Evolutionary conservation across 2,888 invertebrate genomes (phyloP).

Genomic region (Drosophila macrospina): DNA sequence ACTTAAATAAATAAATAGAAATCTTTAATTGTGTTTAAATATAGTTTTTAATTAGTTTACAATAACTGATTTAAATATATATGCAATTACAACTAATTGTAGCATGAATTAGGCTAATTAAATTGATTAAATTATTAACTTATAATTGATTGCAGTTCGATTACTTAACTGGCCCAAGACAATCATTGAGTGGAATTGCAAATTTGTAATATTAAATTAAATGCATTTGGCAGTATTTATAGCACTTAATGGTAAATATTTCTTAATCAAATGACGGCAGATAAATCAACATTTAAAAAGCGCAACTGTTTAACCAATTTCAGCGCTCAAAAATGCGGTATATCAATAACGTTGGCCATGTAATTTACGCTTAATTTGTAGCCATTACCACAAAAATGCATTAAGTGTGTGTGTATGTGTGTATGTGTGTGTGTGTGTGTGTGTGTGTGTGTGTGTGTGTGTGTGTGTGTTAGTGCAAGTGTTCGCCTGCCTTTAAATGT

Average conservation of each 20-base stretch:
- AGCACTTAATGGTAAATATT: slow-evolving; percentile 55
- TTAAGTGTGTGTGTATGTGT: slow-evolving; percentile 48
- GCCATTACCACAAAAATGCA: slow-evolving; percentile 79
- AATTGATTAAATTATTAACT: neutral
- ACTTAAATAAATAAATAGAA: no score
- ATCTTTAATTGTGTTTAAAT: no score
- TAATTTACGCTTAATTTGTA: slow-evolving; percentile 80
- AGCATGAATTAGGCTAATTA: no score
- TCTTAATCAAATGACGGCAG: slow-evolving; percentile 68
- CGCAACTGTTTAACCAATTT: slow-evolving; percentile 49
- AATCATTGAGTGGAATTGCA: neutral
- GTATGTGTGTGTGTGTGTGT: slow-evolving; percentile 3
- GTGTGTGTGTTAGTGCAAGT: neutral
- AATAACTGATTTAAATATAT: no score
- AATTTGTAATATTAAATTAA: neutral
- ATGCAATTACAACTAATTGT: no score
- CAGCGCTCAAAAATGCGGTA: slow-evolving; percentile 49
- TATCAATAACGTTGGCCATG: slow-evolving; percentile 73
- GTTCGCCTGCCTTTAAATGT: slow-evolving; percentile 66
- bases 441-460: slow-evolving; percentile 19
- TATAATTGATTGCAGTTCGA: neutral
- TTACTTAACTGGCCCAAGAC: neutral
- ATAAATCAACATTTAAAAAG: slow-evolving; percentile 61
- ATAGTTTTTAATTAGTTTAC: no score
- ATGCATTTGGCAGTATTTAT: slow-evolving; percentile 44